Evolutionary conservation across 2,797 vertebrate species (phyloP), one percentile per base, ranked within the genome.

Genomic region (Mormyrops boulengeri): DNA sequence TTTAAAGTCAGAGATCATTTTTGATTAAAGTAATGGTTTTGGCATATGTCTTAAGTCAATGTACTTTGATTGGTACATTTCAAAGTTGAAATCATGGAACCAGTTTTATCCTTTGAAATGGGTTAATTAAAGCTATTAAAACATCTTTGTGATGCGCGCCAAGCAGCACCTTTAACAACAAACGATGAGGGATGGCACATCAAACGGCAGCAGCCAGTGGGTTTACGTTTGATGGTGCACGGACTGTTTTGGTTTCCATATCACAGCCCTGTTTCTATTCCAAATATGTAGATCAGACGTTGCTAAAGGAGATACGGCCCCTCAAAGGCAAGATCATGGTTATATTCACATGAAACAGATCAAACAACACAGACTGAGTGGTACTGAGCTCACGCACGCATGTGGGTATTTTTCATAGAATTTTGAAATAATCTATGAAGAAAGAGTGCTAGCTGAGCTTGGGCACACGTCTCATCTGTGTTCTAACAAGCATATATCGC

Each of bases 231-330:
- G 85, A 30, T 53, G 9, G 50, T 52, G 49, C 26, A 9, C n/a
- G 9, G 49, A 85, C 22, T 50, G 38, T 52, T 50, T 86, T 38
- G 49, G 49, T 49, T 38, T 85, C n/a, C 82, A 85, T 49, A 50
- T 85, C 47, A 85, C 38, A 84, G 41, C n/a, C 22, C 44, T 85
- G 82, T 85, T 50, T 85, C n/a, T 85, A 85, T 85, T 50, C 82
- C 41, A 49, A 22, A 49, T 49, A 12, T 85, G 82, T n/a, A 85
- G 9, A 53, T 55, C 26, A 86, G 49, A 26, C 50, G 11, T 30
- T 52, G 50, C 11, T 86, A 7, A 55, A 55, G 26, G 85, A 38
- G 69, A 86, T 73, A 55, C 4, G 26, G 47, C 53, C 26, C 50
- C 22, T 53, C 22, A 52, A 86, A 86, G 50, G 22, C 4, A 11